Evolutionary conservation across 2,888 invertebrate genomes (phyloP).

Genomic region (Odontocolon sp.): DNA sequence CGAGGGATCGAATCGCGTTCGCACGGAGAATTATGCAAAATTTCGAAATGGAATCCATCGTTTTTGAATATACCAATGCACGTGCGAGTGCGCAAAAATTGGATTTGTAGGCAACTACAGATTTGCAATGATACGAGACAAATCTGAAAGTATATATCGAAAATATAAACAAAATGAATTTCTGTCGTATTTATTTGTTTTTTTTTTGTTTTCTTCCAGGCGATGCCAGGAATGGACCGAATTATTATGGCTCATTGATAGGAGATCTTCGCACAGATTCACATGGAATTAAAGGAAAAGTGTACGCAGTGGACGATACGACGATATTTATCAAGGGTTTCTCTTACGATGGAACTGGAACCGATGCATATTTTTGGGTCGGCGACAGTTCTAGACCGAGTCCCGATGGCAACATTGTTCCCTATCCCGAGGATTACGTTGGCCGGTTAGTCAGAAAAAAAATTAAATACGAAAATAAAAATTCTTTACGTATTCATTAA

Average conservation of each 20-base stretch:
- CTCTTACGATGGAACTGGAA: constrained; percentile 93
- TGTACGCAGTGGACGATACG: constrained; percentile 93
- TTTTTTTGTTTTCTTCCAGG: constrained; percentile 60
- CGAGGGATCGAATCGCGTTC: background rate
- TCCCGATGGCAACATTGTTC: constrained; percentile 92
- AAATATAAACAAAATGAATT: background rate
- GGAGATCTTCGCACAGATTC: constrained; percentile 89
- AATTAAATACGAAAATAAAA: no score
- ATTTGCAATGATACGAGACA: background rate
- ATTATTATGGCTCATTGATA: constrained; percentile 89
- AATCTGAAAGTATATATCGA: background rate
- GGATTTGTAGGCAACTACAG: constrained; percentile 22
- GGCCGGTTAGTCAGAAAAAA: constrained; percentile 88
- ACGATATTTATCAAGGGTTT: constrained; percentile 94
- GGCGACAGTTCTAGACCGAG: constrained; percentile 90
- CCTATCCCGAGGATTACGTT: constrained; percentile 92
- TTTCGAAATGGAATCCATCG: constrained; percentile 38
- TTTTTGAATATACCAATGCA: background rate
- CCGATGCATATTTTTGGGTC: constrained; percentile 95
- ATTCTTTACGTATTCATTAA: no score
- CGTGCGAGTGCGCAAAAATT: constrained; percentile 28
- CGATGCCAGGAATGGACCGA: constrained; percentile 65
- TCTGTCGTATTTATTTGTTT: background rate
- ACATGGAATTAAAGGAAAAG: constrained; percentile 90
- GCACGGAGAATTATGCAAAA: constrained; percentile 40